A percentile compares a stretch with the other conserved stretches of the same genome.
Evolutionary conservation across 1,140 invertebrate genomes (phyloP).

Genomic region (silkworm (Bombyx mori)): ASM3026992v2 NC_085129.1:372001-372500

Average conservation of each 20-base stretch:
- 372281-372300: neutral
- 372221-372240: conserved; percentile 14
- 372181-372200: conserved; percentile 15
- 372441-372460: conserved; percentile 22
- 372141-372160: conserved; percentile 10
- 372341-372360: conserved; percentile 12
- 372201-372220: conserved; percentile 11
- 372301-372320: neutral
- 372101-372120: conserved; percentile 19
- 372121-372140: conserved; percentile 14
- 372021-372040: conserved; percentile 6
- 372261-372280: conserved; percentile 15
- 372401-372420: conserved; percentile 11
- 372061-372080: conserved; percentile 12
- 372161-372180: conserved; percentile 12
- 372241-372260: conserved; percentile 15
- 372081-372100: conserved; percentile 14
- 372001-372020: neutral
- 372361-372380: conserved; percentile 25
- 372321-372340: no score
- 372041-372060: conserved; percentile 10
- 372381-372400: conserved; percentile 16
- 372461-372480: conserved; percentile 15
- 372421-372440: conserved; percentile 19
- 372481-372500: conserved; percentile 22